phyloP scores from a whole-genome alignment of 2,797 vertebrate species.

The Sebastes oblongus region DNA sequence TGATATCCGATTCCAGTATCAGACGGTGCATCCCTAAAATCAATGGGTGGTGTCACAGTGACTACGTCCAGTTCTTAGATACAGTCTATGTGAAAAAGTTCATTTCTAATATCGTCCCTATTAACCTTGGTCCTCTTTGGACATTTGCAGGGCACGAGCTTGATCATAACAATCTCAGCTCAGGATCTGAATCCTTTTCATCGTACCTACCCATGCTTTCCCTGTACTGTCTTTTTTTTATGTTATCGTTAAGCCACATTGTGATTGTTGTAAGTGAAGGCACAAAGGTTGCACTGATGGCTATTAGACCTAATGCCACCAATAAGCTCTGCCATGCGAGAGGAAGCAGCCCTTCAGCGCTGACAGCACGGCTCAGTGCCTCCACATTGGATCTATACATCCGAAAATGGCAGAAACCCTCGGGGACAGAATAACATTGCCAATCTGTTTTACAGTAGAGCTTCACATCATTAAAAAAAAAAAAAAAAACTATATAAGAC shows the following conservation, averaged over 20 bases:
- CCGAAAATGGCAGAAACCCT: conserved; percentile 63
- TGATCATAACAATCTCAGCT: conserved; percentile 21
- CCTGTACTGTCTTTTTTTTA: conserved; percentile 58
- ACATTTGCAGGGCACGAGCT: background rate
- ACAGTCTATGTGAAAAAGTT: background rate
- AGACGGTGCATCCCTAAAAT: no score
- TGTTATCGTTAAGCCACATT: conserved; percentile 61
- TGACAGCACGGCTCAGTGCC: conserved; percentile 67
- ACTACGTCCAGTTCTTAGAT: background rate
- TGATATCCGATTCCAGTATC: no score
- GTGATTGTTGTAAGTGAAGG: conserved; percentile 69
- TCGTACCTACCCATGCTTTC: conserved; percentile 26
- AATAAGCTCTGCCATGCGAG: conserved; percentile 78
- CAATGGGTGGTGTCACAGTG: no score
- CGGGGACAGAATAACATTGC: conserved; percentile 62
- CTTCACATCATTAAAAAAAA: conserved; percentile 45
- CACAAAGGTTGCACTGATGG: conserved; percentile 69
- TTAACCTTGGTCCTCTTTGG: background rate
- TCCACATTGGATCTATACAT: conserved; percentile 65
- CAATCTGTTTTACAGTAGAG: conserved; percentile 63
- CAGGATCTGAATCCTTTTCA: conserved; percentile 6
- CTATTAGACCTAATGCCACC: conserved; percentile 74
- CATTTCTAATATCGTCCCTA: background rate
- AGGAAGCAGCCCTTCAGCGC: conserved; percentile 69
- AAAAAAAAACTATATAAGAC: conserved; percentile 15